Evolutionary conservation across 1,140 invertebrate genomes (phyloP).

Genomic region (Drosophila tsacasi): DNA sequence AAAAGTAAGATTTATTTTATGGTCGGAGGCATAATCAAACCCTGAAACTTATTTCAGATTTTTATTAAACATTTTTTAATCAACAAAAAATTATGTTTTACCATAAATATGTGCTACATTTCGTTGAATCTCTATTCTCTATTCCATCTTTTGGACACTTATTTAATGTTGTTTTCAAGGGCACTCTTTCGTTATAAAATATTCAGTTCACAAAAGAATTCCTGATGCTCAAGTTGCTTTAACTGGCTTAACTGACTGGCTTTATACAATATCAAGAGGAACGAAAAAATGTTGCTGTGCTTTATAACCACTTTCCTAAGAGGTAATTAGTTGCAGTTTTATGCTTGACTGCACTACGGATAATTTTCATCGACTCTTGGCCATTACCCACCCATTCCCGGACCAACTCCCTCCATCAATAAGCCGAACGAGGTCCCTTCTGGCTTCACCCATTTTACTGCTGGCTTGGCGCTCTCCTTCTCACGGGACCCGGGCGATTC

Average conservation of each 20-base stretch:
- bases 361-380: slow-evolving; percentile 14
- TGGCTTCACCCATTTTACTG: slow-evolving; percentile 14
- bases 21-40: too few species aligned
- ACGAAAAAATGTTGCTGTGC: not conserved
- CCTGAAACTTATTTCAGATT: too few species aligned
- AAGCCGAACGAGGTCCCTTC: slow-evolving; percentile 12
- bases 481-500: slow-evolving; percentile 4
- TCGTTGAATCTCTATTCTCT: not conserved
- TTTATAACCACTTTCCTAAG: slow-evolving; percentile 8
- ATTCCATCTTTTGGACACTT: not conserved
- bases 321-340: slow-evolving; percentile 21
- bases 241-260: slow-evolving; percentile 5
- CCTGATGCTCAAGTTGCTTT: slow-evolving; percentile 11
- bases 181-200: not conserved
- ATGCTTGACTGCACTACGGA: slow-evolving; percentile 17
- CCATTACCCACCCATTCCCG: slow-evolving; percentile 5
- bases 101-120: not conserved
- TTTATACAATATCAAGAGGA: slow-evolving; percentile 1
- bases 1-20: too few species aligned
- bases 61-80: too few species aligned
- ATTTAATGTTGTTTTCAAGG: not conserved
- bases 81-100: not conserved
- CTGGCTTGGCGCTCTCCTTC: slow-evolving; percentile 12
- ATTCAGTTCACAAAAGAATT: slow-evolving; percentile 6
- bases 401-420: slow-evolving; percentile 3